Evolutionary conservation across 2,797 vertebrate species (phyloP).

Genomic region (Otolemur crassicaudatus): DNA sequence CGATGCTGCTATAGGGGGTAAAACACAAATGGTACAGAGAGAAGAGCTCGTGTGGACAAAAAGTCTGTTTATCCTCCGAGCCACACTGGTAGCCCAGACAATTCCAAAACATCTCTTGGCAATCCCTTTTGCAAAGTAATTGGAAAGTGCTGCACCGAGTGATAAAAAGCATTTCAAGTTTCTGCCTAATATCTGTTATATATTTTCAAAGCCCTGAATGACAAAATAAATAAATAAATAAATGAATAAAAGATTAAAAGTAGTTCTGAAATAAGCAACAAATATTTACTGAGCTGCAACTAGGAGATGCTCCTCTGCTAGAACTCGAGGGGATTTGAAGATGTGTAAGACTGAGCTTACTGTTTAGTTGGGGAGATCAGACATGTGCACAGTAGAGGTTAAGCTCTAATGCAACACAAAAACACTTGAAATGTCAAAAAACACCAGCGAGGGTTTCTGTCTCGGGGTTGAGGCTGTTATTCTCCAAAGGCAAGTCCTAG

Average conservation of each 20-base stretch:
- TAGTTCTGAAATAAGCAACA: slow-evolving; percentile 76
- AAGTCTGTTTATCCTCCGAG: slow-evolving; percentile 42
- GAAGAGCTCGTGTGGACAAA: not conserved
- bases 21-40: not conserved
- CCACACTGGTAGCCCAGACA: not conserved
- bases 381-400: slow-evolving; percentile 21
- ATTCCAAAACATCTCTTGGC: slow-evolving; percentile 41
- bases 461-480: slow-evolving; percentile 3
- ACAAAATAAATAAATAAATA: slow-evolving; percentile 7
- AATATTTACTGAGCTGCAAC: slow-evolving; percentile 68
- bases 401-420: slow-evolving; percentile 58
- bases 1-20: not conserved
- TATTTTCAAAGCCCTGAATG: slow-evolving; percentile 75
- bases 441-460: slow-evolving; percentile 25
- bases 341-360: slow-evolving; percentile 31
- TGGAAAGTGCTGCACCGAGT: slow-evolving; percentile 69
- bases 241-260: slow-evolving; percentile 63
- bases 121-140: slow-evolving; percentile 58
- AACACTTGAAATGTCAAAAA: slow-evolving; percentile 69
- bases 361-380: slow-evolving; percentile 60
- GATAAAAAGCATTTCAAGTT: slow-evolving; percentile 70
- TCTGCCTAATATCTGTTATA: slow-evolving; percentile 78
- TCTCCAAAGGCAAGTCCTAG: slow-evolving; percentile 55
- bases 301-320: not conserved
- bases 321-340: not conserved